These are phyloP conservation scores for Lanius ludovicianus DNA, from an alignment of 2,113 vertebrate species.

Conservation along the genomic window DNA sequence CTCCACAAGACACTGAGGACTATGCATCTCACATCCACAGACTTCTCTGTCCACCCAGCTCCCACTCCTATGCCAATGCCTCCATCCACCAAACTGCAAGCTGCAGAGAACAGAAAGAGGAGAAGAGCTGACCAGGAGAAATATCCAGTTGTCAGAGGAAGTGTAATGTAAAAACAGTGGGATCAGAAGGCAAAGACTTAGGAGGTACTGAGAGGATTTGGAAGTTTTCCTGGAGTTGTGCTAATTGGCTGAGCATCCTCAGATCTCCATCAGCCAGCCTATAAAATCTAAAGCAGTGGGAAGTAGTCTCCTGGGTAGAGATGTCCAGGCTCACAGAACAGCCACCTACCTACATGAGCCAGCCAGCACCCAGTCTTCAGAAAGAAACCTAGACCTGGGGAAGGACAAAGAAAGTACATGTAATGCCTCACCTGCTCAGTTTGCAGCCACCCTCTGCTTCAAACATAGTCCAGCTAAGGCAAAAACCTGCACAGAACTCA, in stretches of 20 bases:
- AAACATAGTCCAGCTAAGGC: neutral
- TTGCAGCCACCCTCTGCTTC: neutral
- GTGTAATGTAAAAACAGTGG: neutral
- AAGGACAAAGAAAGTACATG: neutral
- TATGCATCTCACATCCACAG: neutral
- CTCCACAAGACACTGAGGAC: neutral
- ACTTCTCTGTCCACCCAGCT: neutral
- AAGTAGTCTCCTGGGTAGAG: neutral
- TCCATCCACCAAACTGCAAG: neutral
- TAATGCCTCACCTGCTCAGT: neutral
- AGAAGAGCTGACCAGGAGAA: neutral
- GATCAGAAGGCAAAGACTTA: neutral
- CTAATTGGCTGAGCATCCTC: neutral
- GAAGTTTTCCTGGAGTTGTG: neutral
- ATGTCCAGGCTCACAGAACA: neutral
- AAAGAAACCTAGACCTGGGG: neutral
- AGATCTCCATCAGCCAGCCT: neutral
- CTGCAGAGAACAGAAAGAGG: neutral
- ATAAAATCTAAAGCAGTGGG: neutral
- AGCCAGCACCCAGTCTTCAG: neutral
- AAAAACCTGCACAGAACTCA: neutral
- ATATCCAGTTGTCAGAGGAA: neutral
- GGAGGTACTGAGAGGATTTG: neutral
- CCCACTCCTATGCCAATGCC: neutral
- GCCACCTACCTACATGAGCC: neutral